Percentiles rank a stretch among this genome's conserved stretches.
Conservation (phyloP, 37 sponge, comb jelly and placozoan genomes). For the Amphimedon queenslandica region DNA sequence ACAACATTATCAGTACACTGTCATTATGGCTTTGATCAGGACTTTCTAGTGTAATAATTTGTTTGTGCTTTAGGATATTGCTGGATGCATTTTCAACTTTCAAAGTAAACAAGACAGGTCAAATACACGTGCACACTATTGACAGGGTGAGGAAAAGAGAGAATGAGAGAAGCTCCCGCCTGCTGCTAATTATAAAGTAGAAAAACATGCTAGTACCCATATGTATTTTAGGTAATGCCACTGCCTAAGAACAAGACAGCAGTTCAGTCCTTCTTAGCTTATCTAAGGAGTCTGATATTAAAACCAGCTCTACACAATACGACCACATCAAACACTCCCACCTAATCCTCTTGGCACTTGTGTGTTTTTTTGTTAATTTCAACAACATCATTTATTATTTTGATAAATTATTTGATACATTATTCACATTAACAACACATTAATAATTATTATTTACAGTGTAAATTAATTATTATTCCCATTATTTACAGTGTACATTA, state of each 20-base stretch:
- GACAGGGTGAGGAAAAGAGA: slow-evolving; percentile 46
- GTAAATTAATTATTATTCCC: not conserved
- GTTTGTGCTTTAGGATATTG: slow-evolving; percentile 23
- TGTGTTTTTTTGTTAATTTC: too few relatives aligned
- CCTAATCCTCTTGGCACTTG: too few relatives aligned
- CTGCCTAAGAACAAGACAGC: not conserved
- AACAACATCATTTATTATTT: too few relatives aligned
- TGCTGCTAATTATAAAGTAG: not conserved
- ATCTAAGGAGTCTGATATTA: too few relatives aligned
- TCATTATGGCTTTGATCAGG: not conserved
- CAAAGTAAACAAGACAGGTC: slow-evolving; percentile 46
- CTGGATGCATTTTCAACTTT: slow-evolving; percentile 67
- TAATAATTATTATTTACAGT: not conserved
- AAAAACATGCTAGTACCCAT: not conserved
- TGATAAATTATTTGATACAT: too few relatives aligned
- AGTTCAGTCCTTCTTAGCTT: too few relatives aligned
- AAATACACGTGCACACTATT: slow-evolving; percentile 41
- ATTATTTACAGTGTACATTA: too few relatives aligned
- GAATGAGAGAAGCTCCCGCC: too few relatives aligned
- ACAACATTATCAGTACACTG: too few relatives aligned
- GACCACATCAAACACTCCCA: too few relatives aligned
- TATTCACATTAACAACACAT: not conserved
- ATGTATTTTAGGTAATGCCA: not conserved
- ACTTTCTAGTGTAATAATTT: not conserved
- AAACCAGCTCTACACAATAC: too few relatives aligned